phyloP scores from a whole-genome alignment of 2,888 invertebrate genomes.

The Endotricha flammealis region DNA sequence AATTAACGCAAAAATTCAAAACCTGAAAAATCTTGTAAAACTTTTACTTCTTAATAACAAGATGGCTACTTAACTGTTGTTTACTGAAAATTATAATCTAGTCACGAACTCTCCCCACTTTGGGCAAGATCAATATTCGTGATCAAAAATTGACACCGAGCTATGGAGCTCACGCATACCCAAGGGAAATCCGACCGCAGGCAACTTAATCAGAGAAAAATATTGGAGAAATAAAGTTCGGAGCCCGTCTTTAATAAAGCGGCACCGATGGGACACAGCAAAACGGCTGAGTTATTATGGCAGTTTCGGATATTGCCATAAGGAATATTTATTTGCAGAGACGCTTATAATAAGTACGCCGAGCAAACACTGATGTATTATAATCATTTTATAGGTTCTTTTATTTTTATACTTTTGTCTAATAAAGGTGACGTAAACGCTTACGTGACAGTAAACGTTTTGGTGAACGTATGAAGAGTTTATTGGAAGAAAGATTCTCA shows the following conservation, averaged over 20 bases:
- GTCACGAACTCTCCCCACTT: slow-evolving; percentile 3
- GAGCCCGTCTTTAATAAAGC: slow-evolving; percentile 19
- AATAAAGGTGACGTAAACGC: too few species aligned
- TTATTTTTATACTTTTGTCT: too few species aligned
- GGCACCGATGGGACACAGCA: slow-evolving; percentile 11
- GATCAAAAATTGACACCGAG: slow-evolving; percentile 21
- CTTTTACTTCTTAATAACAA: too few species aligned
- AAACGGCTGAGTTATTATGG: slow-evolving; percentile 1
- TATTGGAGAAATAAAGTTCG: slow-evolving; percentile 20
- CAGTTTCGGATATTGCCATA: slow-evolving; percentile 1
- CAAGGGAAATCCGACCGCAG: slow-evolving; percentile 21
- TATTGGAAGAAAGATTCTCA: too few species aligned
- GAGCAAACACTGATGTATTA: too few species aligned
- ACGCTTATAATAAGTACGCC: too few species aligned
- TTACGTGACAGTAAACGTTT: too few species aligned
- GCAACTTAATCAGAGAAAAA: slow-evolving; percentile 24
- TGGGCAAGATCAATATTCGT: slow-evolving; percentile 14
- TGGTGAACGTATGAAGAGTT: too few species aligned
- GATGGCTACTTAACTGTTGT: too few species aligned
- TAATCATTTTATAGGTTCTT: too few species aligned
- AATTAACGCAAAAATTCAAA: too few species aligned
- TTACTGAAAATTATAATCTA: not conserved
- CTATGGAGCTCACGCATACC: slow-evolving; percentile 13
- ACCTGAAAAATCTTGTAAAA: too few species aligned
- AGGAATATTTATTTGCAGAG: slow-evolving; percentile 4